These are phyloP conservation scores for Lottia scabra DNA, from an alignment of 2,888 invertebrate species.

Conservation along the genomic window DNA sequence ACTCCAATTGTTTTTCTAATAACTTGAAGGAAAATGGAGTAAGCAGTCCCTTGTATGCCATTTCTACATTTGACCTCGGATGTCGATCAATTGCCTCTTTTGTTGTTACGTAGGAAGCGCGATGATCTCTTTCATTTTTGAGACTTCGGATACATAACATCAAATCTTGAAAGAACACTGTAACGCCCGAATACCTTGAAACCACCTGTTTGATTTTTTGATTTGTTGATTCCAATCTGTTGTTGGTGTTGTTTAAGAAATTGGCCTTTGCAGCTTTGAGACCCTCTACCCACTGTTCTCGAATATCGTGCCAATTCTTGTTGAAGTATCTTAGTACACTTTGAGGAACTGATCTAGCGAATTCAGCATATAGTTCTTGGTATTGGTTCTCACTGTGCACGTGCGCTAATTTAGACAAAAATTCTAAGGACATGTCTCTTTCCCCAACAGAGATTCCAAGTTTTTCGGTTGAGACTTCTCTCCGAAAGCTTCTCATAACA, in stretches of 20 bases:
- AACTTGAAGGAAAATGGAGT: constrained; percentile 18
- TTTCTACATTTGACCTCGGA: background rate
- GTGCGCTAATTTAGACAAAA: too few relatives aligned
- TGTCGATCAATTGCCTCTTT: constrained; percentile 12
- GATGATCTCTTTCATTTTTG: constrained; percentile 19
- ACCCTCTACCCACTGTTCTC: constrained; percentile 28
- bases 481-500: constrained; percentile 24
- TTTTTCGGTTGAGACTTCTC: constrained; percentile 27
- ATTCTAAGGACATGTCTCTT: constrained; percentile 12
- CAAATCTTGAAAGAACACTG: constrained; percentile 18
- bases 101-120: constrained; percentile 11
- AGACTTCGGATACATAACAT: constrained; percentile 16
- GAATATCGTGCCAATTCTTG: constrained; percentile 26
- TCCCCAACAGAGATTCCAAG: constrained; percentile 18
- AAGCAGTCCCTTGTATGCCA: constrained; percentile 7
- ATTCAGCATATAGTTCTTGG: background rate
- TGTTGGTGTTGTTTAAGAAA: constrained; percentile 23
- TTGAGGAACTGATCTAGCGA: background rate
- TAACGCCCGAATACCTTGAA: constrained; percentile 9
- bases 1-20: constrained; percentile 16
- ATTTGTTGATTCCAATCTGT: constrained; percentile 24
- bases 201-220: constrained; percentile 24
- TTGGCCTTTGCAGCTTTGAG: constrained; percentile 13
- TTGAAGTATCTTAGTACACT: constrained; percentile 21
- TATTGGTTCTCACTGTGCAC: constrained; percentile 18